Conservation (phyloP, 2,797 vertebrate genomes). For the Hyperoplus lanceolatus region DNA sequence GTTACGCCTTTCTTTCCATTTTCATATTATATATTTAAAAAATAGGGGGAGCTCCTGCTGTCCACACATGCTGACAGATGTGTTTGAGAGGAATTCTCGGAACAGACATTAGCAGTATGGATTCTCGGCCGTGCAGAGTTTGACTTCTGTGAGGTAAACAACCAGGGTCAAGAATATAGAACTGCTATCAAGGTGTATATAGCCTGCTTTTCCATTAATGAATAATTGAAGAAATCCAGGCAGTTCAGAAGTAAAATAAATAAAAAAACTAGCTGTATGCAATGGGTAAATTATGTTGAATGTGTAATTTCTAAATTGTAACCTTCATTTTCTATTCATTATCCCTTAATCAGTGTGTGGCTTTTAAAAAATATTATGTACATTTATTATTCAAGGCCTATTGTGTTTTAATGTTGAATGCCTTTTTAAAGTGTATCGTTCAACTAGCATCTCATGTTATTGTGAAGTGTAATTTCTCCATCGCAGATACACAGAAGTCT, state of each 20-base stretch:
- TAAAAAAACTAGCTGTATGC: neutral
- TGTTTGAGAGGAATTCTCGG: constrained; percentile 59
- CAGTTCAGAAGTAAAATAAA: neutral
- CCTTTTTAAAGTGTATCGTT: neutral
- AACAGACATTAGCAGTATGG: neutral
- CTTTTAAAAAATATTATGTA: neutral
- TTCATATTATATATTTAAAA: constrained; percentile 70
- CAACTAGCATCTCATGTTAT: neutral
- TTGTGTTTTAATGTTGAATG: neutral
- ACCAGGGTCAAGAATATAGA: neutral
- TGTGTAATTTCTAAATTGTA: neutral
- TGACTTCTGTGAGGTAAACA: constrained; percentile 23
- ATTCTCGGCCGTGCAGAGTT: constrained; percentile 28
- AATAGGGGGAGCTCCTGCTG: constrained; percentile 60
- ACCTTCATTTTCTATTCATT: neutral
- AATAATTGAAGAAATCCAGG: neutral
- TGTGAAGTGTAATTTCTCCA: neutral
- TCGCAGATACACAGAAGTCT: neutral
- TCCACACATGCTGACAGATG: constrained; percentile 61
- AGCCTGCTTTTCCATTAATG: neutral
- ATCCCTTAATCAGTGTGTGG: neutral
- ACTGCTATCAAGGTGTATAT: neutral
- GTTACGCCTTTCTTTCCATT: constrained; percentile 76
- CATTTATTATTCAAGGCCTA: neutral
- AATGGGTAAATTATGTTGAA: neutral